A percentile compares a stretch with the other conserved stretches of the same genome.
phyloP scores from a whole-genome alignment of 2,113 vertebrate species.

The Phaethornis superciliosus region DNA sequence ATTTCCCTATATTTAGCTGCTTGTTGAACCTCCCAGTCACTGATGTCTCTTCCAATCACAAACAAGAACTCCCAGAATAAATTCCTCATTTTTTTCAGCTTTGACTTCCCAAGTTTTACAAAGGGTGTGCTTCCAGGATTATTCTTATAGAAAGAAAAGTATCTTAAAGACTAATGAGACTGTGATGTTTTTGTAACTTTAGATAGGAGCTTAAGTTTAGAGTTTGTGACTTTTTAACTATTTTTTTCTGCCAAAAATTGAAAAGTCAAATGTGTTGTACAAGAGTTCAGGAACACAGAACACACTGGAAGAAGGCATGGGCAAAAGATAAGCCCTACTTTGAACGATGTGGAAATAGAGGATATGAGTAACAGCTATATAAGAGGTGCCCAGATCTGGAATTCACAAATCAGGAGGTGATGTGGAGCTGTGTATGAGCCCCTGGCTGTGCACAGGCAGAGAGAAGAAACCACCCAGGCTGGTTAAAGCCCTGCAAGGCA shows the following conservation, averaged over 20 bases:
- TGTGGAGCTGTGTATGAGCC: neutral
- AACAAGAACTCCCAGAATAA: neutral
- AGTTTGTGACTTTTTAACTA: neutral
- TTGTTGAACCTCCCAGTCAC: neutral
- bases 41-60: neutral
- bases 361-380: neutral
- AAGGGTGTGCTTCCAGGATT: neutral
- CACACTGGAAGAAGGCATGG: neutral
- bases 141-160: neutral
- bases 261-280: neutral
- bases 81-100: neutral
- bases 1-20: neutral
- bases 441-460: neutral
- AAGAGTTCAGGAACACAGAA: neutral
- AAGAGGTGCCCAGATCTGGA: neutral
- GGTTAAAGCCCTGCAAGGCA: rapidly evolving
- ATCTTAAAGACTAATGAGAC: neutral
- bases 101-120: neutral
- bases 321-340: neutral
- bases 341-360: neutral
- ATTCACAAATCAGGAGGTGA: neutral
- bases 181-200: neutral
- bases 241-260: neutral
- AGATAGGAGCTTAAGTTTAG: neutral
- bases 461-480: neutral